These are phyloP conservation scores for Melinaea marsaeus DNA, from an alignment of 2,888 invertebrate species.

Conservation along the genomic window DNA sequence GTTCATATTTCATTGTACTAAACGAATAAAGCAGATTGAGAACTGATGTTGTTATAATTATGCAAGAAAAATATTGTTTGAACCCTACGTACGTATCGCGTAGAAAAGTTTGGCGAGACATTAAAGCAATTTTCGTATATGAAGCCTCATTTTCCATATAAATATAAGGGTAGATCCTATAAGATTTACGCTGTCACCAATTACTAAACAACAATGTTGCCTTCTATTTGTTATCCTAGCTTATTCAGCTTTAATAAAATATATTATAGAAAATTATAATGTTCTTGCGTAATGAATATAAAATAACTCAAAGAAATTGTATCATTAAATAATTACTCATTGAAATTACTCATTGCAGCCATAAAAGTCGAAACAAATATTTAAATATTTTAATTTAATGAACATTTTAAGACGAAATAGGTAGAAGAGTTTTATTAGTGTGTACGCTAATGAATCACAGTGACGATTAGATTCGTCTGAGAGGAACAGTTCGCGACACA, in stretches of 20 bases:
- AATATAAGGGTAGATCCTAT: constrained; percentile 29
- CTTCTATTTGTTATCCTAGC: constrained; percentile 13
- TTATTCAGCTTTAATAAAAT: neutral
- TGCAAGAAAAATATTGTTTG: constrained; percentile 9
- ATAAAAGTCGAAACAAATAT: constrained; percentile 52
- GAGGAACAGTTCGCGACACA: constrained; percentile 60
- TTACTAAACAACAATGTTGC: constrained; percentile 48
- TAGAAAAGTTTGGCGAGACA: neutral
- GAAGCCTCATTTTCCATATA: neutral
- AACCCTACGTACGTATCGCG: neutral
- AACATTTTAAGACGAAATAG: constrained; percentile 58
- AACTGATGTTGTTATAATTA: constrained; percentile 6
- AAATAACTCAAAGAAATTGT: too few relatives aligned
- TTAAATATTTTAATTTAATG: constrained; percentile 60
- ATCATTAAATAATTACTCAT: too few relatives aligned
- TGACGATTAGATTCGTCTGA: constrained; percentile 48
- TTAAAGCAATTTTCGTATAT: neutral
- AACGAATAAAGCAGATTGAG: constrained; percentile 14
- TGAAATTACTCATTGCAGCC: neutral
- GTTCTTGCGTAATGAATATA: too few relatives aligned
- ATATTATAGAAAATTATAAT: neutral
- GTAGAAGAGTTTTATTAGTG: constrained; percentile 40
- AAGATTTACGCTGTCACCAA: constrained; percentile 47
- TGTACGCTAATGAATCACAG: constrained; percentile 59
- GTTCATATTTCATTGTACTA: constrained; percentile 1